These are phyloP conservation scores for Aix galericulata DNA, from an alignment of 2,113 vertebrate species.

Conservation along the genomic window DNA sequence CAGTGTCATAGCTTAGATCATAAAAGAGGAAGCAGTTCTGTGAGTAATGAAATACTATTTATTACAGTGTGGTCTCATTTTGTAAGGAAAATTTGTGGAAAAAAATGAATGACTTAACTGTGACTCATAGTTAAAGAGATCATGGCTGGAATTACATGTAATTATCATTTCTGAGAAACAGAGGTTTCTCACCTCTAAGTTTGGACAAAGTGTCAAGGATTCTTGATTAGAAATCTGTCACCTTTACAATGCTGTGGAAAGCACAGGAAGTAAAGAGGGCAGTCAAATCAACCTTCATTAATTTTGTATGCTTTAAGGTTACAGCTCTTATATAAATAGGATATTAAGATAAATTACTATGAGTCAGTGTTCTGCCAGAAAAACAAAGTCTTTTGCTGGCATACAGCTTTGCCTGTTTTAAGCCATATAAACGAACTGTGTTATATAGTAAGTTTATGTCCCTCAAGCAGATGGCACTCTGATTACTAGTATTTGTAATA, in stretches of 20 bases:
- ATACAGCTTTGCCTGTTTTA: neutral
- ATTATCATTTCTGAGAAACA: neutral
- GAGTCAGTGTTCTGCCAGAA: neutral
- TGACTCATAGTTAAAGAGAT: neutral
- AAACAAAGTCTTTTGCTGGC: neutral
- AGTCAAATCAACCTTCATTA: slow-evolving; percentile 35
- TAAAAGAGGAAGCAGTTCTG: neutral
- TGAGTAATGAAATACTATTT: neutral
- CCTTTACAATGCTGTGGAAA: neutral
- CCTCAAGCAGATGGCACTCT: slow-evolving; percentile 43
- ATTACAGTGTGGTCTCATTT: neutral
- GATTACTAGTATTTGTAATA: slow-evolving; percentile 13
- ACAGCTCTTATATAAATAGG: slow-evolving; percentile 14
- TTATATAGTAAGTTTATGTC: neutral
- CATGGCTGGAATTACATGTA: slow-evolving; percentile 12
- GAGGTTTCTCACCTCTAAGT: neutral
- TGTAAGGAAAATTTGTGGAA: neutral
- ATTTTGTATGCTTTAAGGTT: slow-evolving; percentile 22
- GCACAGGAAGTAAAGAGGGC: neutral
- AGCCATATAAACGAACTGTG: neutral
- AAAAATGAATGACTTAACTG: neutral
- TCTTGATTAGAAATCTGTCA: slow-evolving; percentile 11
- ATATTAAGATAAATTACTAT: slow-evolving; percentile 49
- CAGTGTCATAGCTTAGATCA: neutral
- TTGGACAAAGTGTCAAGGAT: neutral